Base-by-base conservation (phyloP, 2,113 vertebrate species). In the Bombycilla garrulus region DNA sequence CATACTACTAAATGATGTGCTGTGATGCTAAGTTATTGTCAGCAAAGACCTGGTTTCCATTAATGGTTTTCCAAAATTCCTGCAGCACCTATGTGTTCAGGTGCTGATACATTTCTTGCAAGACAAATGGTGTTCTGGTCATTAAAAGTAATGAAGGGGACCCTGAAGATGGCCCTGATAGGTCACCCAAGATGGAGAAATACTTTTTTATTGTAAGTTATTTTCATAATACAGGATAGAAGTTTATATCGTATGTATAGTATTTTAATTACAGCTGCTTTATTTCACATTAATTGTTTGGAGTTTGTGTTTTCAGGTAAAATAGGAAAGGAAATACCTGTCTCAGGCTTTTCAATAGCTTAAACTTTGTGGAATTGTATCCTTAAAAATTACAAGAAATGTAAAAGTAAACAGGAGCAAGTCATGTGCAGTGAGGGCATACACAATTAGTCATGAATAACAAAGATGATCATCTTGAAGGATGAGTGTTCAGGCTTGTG, bases 401-500 rank as follows among this genome's bases (percentile, higher is more conserved):
- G 33, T 1, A 10, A 16, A 81, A 82, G 33, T 77, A 71, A 76
- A 45, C 60, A 62, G 35, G 51, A 90, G 12, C 45, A 48, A 71
- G 76, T 88, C 69, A 67, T 62, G 58, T 29, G 60, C 33, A 58
- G 24, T 93, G 69, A 89, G 66, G 35, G 15, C 50, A 78, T 91
- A 78, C 50, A 47, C 33, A 73, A 15, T 93, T 78, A 74, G 38
- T 69, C 44, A 38, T 36, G 29, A 94, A 85, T 86, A 93, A 90
- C 74, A 54, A 70, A 86, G 57, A 57, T 51, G 25, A 48, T 90
- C 51, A 31, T 95, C 56, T 33, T 42, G 47, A 76, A 81, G 73
- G 42, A 57, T 82, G 90, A 88, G 26, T 88, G 33, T 93, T 71
- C 44, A 79, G 58, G 85, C 36, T 92, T 67, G 54, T 95, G 94